Evolutionary conservation across 2,113 vertebrate genomes (phyloP).

Genomic region (Chrysemys picta): DNA sequence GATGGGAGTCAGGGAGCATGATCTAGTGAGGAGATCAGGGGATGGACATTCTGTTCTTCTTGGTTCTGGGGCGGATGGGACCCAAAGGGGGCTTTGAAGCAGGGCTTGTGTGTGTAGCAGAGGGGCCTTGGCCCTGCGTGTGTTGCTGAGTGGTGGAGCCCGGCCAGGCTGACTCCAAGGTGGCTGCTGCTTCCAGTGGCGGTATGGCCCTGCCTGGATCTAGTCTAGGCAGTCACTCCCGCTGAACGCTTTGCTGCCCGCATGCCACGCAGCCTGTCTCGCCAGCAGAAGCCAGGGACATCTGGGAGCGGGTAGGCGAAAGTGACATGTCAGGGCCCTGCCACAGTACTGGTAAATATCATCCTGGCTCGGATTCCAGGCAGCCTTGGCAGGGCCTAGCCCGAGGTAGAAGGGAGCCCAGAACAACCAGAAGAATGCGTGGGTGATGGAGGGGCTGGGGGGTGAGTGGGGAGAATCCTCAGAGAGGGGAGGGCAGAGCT

Average conservation of each 20-base stretch:
- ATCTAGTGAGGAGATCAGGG: neutral
- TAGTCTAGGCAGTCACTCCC: neutral
- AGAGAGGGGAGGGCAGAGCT: neutral
- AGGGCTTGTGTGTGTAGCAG: accelerated
- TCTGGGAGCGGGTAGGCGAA: neutral
- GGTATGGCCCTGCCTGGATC: too few species aligned
- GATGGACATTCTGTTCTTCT: neutral
- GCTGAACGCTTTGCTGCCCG: neutral
- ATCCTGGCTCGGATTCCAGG: neutral
- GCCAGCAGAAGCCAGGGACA: neutral
- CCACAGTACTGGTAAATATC: neutral
- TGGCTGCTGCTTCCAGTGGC: neutral
- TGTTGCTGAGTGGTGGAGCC: neutral
- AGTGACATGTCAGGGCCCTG: neutral
- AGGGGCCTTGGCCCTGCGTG: neutral
- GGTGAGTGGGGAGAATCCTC: neutral
- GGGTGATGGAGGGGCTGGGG: neutral
- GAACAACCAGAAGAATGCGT: neutral
- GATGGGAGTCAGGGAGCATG: neutral
- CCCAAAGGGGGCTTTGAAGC: neutral
- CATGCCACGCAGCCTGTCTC: neutral
- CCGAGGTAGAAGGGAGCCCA: neutral
- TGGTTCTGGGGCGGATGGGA: neutral
- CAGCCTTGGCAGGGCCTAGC: neutral
- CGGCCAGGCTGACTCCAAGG: neutral